Percentiles rank a stretch among this genome's conserved stretches.
Evolutionary conservation across 1,140 invertebrate species (phyloP).

Genomic region (Pseudobourletiella spinata): DNA sequence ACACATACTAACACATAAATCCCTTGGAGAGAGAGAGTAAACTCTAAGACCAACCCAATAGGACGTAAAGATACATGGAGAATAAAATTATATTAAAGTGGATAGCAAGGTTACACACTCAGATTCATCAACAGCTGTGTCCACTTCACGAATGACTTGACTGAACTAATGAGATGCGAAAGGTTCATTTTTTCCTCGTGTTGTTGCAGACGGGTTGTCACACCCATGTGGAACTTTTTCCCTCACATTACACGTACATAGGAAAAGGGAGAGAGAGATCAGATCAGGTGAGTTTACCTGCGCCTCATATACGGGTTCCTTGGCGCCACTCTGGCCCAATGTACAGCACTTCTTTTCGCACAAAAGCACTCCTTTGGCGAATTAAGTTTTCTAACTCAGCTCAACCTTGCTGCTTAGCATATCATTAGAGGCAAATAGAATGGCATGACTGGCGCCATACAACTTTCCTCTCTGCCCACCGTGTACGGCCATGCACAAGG

Average conservation of each 20-base stretch:
- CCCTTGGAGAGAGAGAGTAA: too few species aligned
- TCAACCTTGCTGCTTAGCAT: background rate
- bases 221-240: conserved; percentile 24
- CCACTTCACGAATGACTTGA: conserved; percentile 6
- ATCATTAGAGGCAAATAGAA: background rate
- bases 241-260: background rate
- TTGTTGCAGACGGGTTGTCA: conserved; percentile 25
- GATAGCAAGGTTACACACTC: background rate
- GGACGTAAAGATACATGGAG: too few species aligned
- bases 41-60: too few species aligned
- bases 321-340: conserved; percentile 28
- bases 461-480: too few species aligned
- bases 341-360: conserved; percentile 30
- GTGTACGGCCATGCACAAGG: too few species aligned
- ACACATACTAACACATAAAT: too few species aligned
- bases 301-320: conserved; percentile 19
- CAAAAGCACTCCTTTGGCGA: conserved; percentile 29
- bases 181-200: conserved; percentile 17
- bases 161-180: conserved; percentile 24
- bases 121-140: background rate
- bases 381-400: conserved; percentile 27
- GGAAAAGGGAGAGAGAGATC: too few species aligned
- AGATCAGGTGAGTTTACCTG: conserved; percentile 20
- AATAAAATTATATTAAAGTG: background rate
- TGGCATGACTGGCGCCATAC: too few species aligned